phyloP scores from a whole-genome alignment of 2,113 vertebrate genomes.

The Rattus rattus region DNA sequence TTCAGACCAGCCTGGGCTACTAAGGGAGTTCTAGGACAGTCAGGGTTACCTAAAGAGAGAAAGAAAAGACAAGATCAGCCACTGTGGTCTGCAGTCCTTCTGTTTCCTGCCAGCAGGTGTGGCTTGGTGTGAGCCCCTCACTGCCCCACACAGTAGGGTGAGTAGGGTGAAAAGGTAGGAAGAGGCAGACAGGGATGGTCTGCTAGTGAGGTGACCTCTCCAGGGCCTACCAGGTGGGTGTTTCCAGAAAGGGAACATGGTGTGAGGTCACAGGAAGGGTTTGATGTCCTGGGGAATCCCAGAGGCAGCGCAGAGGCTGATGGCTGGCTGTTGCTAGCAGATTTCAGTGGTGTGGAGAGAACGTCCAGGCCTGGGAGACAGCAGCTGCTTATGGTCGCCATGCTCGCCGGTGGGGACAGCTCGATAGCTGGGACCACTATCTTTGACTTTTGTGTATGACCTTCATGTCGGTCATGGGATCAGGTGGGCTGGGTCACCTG shows the following conservation, averaged over 20 bases:
- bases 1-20: neutral
- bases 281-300: neutral
- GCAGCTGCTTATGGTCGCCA: neutral
- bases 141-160: fast-evolving
- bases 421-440: no score
- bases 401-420: neutral
- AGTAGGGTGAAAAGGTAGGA: no score
- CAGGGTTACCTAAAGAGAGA: neutral
- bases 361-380: neutral
- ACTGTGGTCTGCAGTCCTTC: neutral
- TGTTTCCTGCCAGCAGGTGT: neutral
- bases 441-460: neutral
- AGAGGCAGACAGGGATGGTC: neutral
- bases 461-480: neutral
- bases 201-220: neutral
- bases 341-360: neutral
- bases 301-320: neutral
- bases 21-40: neutral
- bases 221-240: neutral
- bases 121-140: fast-evolving
- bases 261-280: neutral
- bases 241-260: neutral
- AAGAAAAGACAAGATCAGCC: neutral
- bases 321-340: fast-evolving
- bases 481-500: neutral